Base-by-base conservation (phyloP, 2,113 vertebrate species). In the Tachysurus vachellii region DNA sequence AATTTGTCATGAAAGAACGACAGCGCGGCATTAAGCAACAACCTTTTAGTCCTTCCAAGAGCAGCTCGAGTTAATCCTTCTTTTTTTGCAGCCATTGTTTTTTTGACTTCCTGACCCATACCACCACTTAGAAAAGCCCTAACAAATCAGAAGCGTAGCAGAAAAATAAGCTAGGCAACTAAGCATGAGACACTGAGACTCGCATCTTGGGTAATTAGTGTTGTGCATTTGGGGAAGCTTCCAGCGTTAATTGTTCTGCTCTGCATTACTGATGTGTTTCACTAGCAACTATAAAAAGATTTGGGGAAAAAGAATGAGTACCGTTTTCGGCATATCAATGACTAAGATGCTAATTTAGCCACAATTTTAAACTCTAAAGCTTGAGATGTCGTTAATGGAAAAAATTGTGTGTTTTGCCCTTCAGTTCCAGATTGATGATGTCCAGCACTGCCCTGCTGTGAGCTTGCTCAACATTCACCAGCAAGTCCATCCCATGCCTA, bases 401-500 rank as follows among this genome's bases (percentile, higher is more conserved):
- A 42, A 26, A 14, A 44, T 21, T 36, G 28, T 62, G n/a, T 23
- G 70, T 11, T 26, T 76, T 23, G 10, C 28, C 53, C 36, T 21
- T 9, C n/a, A 56, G 76, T 21, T 42, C 53, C n/a, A 59, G 56
- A 59, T 59, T 21, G 79, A 80, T 4, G 11, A 80, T 42, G 56
- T 59, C 79, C 8, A 36, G 54, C n/a, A 42, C 54, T 1, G 5
- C 26, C 44, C 5, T n/a, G 17, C 14, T 19, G n/a, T 19, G n/a
- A 31, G 21, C 86, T 83, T 50, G 79, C 87, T 42, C 5, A 56
- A 54, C 70, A 87, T 66, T 50, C 36, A 91, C 79, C 89, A 88
- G 86, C 83, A 80, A 8, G 54, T 89, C 87, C 86, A 84, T 73
- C 80, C 61, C 75, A 83, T 71, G 68, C 62, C 83, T 90, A 91